phyloP scores from a whole-genome alignment of 2,797 vertebrate species.

The Nothura maculosa region DNA sequence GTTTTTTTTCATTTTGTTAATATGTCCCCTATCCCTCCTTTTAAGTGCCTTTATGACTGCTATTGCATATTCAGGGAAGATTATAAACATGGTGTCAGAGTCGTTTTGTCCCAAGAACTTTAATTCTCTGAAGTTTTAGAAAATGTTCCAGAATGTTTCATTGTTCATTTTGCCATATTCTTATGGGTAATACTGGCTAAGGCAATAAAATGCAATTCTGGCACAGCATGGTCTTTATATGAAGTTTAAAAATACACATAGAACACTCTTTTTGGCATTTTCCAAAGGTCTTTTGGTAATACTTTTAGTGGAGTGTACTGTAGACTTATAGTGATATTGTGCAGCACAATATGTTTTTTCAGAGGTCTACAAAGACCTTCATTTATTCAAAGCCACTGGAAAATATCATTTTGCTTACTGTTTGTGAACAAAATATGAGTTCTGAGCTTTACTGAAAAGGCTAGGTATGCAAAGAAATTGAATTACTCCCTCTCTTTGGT shows the following conservation, averaged over 20 bases:
- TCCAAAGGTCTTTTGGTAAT: conserved; percentile 26
- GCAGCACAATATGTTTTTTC: conserved; percentile 6
- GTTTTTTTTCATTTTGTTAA: not conserved
- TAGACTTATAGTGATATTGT: conserved; percentile 25
- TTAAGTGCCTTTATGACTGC: not conserved
- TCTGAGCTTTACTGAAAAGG: not conserved
- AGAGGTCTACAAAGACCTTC: not conserved
- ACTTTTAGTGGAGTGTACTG: conserved; percentile 25
- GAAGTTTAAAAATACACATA: conserved; percentile 53
- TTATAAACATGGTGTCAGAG: conserved; percentile 20
- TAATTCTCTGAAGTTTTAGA: conserved; percentile 22
- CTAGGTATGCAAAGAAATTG: not conserved
- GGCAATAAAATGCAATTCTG: conserved; percentile 42
- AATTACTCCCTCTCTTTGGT: not conserved
- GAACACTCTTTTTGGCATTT: not conserved
- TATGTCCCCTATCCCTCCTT: not conserved
- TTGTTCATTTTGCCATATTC: conserved; percentile 59
- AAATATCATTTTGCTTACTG: conserved; percentile 14
- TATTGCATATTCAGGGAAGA: not conserved
- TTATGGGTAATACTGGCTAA: conserved; percentile 39
- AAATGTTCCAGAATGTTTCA: conserved; percentile 19
- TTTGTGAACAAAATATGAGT: not conserved
- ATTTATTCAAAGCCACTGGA: conserved; percentile 17
- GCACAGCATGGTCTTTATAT: conserved; percentile 9
- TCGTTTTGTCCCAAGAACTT: not conserved